Evolutionary conservation across 2,797 vertebrate genomes (phyloP).

Genomic region (Lepidocolaptes lacrymiger): DNA sequence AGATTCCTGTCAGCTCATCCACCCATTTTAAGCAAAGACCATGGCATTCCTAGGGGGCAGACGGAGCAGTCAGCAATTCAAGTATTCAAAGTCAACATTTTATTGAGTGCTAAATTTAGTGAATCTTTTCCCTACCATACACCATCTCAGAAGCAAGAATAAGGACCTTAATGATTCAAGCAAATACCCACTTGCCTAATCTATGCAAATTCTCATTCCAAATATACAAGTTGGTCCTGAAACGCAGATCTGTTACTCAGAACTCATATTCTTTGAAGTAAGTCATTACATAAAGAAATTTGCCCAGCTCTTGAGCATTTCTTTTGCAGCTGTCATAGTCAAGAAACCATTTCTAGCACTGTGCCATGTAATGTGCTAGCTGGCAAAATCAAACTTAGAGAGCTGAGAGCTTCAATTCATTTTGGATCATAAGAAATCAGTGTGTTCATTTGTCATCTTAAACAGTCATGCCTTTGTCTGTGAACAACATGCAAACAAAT

Average conservation of each 20-base stretch:
- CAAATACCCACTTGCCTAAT: neutral
- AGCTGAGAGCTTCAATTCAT: neutral
- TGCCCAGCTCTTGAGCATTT: neutral
- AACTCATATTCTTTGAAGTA: neutral
- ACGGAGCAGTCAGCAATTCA: neutral
- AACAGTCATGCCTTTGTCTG: neutral
- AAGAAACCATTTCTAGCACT: neutral
- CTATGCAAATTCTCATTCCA: neutral
- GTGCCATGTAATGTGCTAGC: neutral
- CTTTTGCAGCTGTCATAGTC: neutral
- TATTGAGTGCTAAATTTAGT: neutral
- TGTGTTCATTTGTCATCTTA: neutral
- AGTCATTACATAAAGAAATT: neutral
- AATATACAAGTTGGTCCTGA: neutral
- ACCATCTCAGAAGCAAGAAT: neutral
- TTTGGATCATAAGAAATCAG: slow-evolving; percentile 8
- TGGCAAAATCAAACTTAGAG: neutral
- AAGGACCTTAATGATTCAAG: neutral
- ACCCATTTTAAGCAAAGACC: neutral
- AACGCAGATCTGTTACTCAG: neutral
- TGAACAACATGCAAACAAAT: neutral
- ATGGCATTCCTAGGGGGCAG: rapidly evolving
- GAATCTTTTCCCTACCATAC: neutral
- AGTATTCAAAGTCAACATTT: neutral
- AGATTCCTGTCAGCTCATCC: neutral